These are phyloP conservation scores for Pipistrellus kuhlii DNA, from an alignment of 2,797 vertebrate genomes.

Conservation along the genomic window DNA sequence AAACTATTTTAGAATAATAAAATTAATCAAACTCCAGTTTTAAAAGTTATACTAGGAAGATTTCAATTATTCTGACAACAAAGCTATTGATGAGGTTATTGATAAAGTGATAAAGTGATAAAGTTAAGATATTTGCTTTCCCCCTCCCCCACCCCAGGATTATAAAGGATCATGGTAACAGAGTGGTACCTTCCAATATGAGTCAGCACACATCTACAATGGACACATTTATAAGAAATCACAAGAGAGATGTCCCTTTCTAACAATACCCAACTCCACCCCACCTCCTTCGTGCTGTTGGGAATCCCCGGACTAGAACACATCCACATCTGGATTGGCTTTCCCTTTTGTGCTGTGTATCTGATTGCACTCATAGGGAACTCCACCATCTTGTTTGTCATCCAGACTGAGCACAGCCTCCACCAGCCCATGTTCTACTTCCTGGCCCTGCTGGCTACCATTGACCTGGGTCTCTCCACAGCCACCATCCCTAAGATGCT, in stretches of 20 bases:
- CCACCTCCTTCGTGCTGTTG: background rate
- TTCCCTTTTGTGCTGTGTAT: slow-evolving; percentile 3
- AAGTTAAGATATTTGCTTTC: background rate
- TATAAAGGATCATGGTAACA: background rate
- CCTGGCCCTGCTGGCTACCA: slow-evolving; percentile 85
- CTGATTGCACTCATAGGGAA: background rate
- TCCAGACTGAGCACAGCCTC: slow-evolving; percentile 81
- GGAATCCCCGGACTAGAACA: background rate
- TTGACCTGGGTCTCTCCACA: slow-evolving; percentile 85
- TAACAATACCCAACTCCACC: background rate
- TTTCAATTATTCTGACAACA: background rate
- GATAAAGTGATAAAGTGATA: background rate
- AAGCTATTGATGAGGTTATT: background rate
- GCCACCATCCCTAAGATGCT: slow-evolving; percentile 87
- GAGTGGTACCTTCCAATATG: background rate
- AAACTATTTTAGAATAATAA: background rate
- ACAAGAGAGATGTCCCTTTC: background rate
- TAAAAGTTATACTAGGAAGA: background rate
- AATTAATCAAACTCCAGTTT: background rate
- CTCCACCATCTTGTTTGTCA: slow-evolving; percentile 77
- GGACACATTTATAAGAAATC: background rate
- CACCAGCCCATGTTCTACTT: slow-evolving; percentile 90
- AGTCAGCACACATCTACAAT: background rate
- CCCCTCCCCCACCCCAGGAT: background rate
- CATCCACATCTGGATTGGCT: background rate